Evolutionary conservation across 1,140 invertebrate species (phyloP), one percentile per base, ranked within the genome.

Genomic region (Planococcus citri): DNA sequence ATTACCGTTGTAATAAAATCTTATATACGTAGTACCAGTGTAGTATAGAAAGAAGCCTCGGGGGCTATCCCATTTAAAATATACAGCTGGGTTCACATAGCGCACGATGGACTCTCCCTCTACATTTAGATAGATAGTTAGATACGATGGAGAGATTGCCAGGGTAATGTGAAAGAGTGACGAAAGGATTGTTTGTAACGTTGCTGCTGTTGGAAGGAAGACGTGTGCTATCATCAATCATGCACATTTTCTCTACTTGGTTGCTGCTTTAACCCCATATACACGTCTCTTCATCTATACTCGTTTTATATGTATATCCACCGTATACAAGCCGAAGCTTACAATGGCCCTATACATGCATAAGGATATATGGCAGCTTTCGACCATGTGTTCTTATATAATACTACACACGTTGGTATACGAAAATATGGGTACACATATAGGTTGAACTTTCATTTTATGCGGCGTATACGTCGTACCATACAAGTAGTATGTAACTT

Each of bases 101-200:
- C n/a, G n/a, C n/a, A 17, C 41, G 17, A 51, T n/a, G 41, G 41
- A 51, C 41, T 51, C 41, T 9, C 41, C 41, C 41, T 6, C 12
- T 33, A 3, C 41, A 51, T 51, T 51, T 51, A 51, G 41, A 51
- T 51, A 51, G 41, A 37, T 14, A 37, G 33, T 8, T 37, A 37
- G 33, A 37, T 37, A 37, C 33, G 33, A 37, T 14, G 41, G 6
- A 2, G 12, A 51, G 12, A 51, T 20, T 3, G 41, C 12, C 6
- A 51, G 12, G 41, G 41, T 51, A 51, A 14, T 9, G 41, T 20
- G 41, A 3, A 33, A 51, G 41, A 51, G 41, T 51, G 41, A 51
- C 41, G 41, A 51, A 51, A 51, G 41, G 41, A 51, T 51, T 51
- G 41, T 51, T 51, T 51, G 41, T 51, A 51, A 51, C 41, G n/a